These are phyloP conservation scores for Macroglossus sobrinus DNA, from an alignment of 2,113 vertebrate species.

Conservation along the genomic window DNA sequence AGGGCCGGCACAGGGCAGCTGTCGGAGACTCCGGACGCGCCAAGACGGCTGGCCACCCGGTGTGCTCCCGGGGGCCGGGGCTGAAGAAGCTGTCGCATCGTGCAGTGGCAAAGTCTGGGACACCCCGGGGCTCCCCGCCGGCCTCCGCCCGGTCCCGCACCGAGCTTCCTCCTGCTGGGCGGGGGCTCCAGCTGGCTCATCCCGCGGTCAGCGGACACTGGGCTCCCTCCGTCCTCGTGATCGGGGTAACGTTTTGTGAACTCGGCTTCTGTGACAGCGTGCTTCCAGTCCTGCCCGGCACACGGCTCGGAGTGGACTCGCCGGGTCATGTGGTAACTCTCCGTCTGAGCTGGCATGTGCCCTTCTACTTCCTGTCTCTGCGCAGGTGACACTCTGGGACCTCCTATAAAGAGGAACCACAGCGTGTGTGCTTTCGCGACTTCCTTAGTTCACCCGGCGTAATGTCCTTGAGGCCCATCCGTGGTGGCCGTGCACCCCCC, in stretches of 20 bases:
- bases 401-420: rapidly evolving
- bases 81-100: rapidly evolving
- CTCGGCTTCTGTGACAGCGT: too few species aligned
- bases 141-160: rapidly evolving
- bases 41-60: too few species aligned
- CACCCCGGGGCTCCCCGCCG: rapidly evolving
- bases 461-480: background rate
- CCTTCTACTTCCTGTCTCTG: background rate
- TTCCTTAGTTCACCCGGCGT: background rate
- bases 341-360: too few species aligned
- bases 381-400: too few species aligned
- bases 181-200: too few species aligned
- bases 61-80: background rate
- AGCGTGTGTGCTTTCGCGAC: background rate
- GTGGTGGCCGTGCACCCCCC: too few species aligned
- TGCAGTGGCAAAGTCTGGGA: rapidly evolving
- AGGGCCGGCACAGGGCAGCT: rapidly evolving
- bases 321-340: too few species aligned
- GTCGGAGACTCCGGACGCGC: background rate
- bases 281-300: background rate
- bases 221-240: too few species aligned
- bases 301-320: background rate
- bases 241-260: too few species aligned
- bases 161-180: too few species aligned
- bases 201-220: too few species aligned